These are phyloP conservation scores for Phylloscopus trochilus DNA, from an alignment of 2,113 vertebrate species.

Conservation along the genomic window DNA sequence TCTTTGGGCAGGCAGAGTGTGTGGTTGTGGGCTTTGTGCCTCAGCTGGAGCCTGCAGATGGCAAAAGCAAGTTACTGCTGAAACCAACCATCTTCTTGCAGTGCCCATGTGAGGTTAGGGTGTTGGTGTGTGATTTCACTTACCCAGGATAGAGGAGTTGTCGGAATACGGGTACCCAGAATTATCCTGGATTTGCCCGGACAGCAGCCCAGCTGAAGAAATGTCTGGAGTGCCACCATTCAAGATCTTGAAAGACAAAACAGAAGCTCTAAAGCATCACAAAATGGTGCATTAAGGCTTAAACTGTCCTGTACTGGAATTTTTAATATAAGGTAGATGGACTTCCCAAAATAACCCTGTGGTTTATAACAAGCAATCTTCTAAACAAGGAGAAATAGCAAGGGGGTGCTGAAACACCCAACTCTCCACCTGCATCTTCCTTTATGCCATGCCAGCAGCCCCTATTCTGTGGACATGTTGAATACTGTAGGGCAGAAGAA, in stretches of 20 bases:
- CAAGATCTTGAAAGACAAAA: constrained; percentile 80
- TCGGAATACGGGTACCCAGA: constrained; percentile 93
- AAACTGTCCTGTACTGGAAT: background rate
- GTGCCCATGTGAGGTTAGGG: fast-evolving
- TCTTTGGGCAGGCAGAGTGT: background rate
- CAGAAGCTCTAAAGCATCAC: background rate
- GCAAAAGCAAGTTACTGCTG: background rate
- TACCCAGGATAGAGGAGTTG: constrained; percentile 94
- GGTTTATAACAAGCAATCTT: background rate
- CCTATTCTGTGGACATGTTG: background rate
- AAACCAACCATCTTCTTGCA: background rate
- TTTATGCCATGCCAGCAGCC: background rate
- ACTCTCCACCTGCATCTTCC: background rate
- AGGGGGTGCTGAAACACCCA: background rate
- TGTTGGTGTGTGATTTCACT: constrained; percentile 19
- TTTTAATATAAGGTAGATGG: background rate
- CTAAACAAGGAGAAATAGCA: background rate
- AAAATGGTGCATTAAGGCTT: background rate
- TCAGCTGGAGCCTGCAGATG: background rate
- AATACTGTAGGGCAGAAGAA: background rate
- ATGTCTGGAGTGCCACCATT: constrained; percentile 93
- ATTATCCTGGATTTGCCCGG: constrained; percentile 89
- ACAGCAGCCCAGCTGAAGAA: constrained; percentile 82
- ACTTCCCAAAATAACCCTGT: background rate
- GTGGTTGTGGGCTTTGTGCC: background rate